phyloP scores from a whole-genome alignment of 2,797 vertebrate genomes.

The Ficedula albicollis region DNA sequence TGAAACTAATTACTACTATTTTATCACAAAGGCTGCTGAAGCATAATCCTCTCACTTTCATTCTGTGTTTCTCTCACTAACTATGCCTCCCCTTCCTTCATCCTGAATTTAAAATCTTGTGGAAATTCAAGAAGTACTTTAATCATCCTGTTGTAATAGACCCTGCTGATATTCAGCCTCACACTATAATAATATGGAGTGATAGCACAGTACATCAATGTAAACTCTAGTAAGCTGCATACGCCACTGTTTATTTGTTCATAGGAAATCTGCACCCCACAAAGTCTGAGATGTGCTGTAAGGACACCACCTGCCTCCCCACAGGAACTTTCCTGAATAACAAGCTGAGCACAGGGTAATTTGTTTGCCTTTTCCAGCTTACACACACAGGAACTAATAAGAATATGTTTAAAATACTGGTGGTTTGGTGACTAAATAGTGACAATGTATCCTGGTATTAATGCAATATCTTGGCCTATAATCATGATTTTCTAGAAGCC shows the following conservation, averaged over 20 bases:
- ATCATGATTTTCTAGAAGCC: conserved; percentile 61
- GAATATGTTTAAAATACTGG: conserved; percentile 49
- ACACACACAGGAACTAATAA: conserved; percentile 16
- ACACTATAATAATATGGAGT: conserved; percentile 55
- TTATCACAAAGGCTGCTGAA: conserved; percentile 71
- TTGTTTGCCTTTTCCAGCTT: conserved; percentile 1
- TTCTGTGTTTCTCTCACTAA: conserved; percentile 50
- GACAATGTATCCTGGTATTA: conserved; percentile 68
- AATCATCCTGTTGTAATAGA: conserved; percentile 65
- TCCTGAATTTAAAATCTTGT: conserved; percentile 65
- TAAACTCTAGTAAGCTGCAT: neutral
- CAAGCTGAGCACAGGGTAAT: conserved; percentile 20
- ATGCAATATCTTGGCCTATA: conserved; percentile 57
- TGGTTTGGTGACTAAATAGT: conserved; percentile 58
- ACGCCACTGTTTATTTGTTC: conserved; percentile 4
- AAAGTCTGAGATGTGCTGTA: neutral
- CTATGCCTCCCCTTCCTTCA: conserved; percentile 32
- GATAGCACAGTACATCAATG: neutral
- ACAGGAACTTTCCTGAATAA: neutral
- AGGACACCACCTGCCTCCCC: neutral
- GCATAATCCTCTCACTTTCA: conserved; percentile 66
- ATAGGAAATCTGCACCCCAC: neutral
- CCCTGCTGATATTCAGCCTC: conserved; percentile 47
- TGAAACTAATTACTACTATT: conserved; percentile 78
- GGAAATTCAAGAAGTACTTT: conserved; percentile 66